phyloP scores from a whole-genome alignment of 2,797 vertebrate genomes.

The Cuniculus paca region DNA sequence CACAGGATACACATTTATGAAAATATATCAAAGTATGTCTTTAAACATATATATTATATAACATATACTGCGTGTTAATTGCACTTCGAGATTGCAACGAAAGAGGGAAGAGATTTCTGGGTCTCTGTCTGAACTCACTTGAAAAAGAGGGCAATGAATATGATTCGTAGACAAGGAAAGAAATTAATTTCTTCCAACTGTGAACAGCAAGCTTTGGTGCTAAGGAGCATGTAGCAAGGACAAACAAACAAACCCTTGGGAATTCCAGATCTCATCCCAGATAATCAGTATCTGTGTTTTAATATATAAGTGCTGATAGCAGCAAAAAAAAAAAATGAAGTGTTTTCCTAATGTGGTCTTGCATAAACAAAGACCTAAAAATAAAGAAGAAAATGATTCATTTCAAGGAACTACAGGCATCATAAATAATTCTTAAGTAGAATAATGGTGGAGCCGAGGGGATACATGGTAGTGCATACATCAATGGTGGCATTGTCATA shows the following conservation, averaged over 20 bases:
- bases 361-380: neutral
- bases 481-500: neutral
- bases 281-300: neutral
- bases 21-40: neutral
- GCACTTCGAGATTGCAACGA: neutral
- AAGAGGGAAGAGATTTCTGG: neutral
- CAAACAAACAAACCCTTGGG: neutral
- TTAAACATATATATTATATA: neutral
- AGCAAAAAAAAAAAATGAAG: neutral
- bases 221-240: neutral
- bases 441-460: neutral
- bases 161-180: neutral
- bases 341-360: neutral
- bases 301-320: neutral
- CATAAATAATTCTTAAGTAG: neutral
- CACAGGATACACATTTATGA: neutral
- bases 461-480: neutral
- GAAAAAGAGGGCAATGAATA: neutral
- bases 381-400: neutral
- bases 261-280: neutral
- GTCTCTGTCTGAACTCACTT: neutral
- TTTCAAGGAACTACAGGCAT: neutral
- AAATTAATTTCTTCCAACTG: neutral
- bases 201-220: neutral
- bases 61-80: neutral